These are phyloP conservation scores for Andrena dorsata DNA, from an alignment of 2,888 invertebrate genomes.

Conservation along the genomic window DNA sequence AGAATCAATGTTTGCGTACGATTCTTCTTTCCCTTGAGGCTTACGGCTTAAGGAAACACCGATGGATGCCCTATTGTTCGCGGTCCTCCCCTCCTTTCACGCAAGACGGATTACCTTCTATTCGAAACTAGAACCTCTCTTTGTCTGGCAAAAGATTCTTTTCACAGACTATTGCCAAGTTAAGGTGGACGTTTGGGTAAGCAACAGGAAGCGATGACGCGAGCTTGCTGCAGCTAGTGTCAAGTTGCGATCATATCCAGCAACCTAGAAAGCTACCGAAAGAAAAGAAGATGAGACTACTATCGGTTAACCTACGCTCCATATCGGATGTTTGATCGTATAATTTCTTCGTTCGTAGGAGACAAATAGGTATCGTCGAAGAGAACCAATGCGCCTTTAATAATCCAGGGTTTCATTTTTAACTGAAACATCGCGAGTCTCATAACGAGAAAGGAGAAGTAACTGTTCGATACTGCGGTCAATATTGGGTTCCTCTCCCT, in stretches of 20 bases:
- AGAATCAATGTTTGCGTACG: no score
- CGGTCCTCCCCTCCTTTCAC: no score
- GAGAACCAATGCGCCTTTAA: not conserved
- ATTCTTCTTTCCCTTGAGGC: no score
- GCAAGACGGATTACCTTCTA: not conserved
- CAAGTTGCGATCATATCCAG: constrained; percentile 7
- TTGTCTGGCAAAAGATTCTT: not conserved
- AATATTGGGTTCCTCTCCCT: constrained; percentile 10
- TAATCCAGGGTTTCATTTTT: not conserved
- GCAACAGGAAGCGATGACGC: constrained; percentile 61
- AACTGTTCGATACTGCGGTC: not conserved
- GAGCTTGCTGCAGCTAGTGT: not conserved
- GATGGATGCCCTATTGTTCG: no score
- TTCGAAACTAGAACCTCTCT: not conserved
- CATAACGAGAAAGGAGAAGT: not conserved
- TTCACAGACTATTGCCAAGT: not conserved
- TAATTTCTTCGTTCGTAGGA: constrained; percentile 9
- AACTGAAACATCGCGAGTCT: not conserved
- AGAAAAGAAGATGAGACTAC: constrained; percentile 13
- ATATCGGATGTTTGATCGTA: not conserved
- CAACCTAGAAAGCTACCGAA: constrained; percentile 44
- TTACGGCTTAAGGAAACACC: no score
- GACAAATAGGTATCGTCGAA: not conserved
- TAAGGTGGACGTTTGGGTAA: not conserved
- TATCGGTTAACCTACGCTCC: constrained; percentile 16